phyloP scores from a whole-genome alignment of 2,888 invertebrate genomes.

The Osedax frankpressi region DNA sequence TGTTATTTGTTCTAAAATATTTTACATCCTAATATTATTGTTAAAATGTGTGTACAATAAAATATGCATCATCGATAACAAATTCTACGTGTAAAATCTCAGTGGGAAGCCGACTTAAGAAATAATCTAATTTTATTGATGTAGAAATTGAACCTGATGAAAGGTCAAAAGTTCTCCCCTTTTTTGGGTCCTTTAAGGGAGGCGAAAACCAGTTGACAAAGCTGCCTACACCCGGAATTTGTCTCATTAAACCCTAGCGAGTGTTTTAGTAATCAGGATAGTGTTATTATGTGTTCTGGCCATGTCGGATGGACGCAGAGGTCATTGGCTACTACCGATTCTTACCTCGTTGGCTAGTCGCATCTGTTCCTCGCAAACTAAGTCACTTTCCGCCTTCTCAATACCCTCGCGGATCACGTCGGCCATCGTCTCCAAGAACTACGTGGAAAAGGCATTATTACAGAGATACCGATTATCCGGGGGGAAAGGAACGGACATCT shows the following conservation, averaged over 20 bases:
- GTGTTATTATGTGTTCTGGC: too few relatives aligned
- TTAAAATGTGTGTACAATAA: too few relatives aligned
- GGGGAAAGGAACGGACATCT: not conserved
- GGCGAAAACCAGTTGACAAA: conserved; percentile 95
- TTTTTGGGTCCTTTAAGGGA: conserved; percentile 61
- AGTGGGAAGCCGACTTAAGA: too few relatives aligned
- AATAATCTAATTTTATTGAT: too few relatives aligned
- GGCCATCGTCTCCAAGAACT: conserved; percentile 82
- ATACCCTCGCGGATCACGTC: conserved; percentile 82
- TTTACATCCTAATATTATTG: too few relatives aligned
- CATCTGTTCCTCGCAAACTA: conserved; percentile 77
- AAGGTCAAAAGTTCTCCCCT: conserved; percentile 69
- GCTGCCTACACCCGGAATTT: conserved; percentile 83
- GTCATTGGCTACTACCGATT: conserved; percentile 33
- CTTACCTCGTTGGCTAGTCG: conserved; percentile 70
- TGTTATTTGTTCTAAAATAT: too few relatives aligned
- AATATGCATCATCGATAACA: too few relatives aligned
- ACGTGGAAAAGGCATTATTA: conserved; percentile 30
- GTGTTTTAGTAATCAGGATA: not conserved
- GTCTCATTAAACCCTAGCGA: conserved; percentile 65
- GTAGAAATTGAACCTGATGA: too few relatives aligned
- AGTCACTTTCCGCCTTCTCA: conserved; percentile 77
- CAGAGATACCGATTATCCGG: not conserved
- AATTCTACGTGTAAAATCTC: too few relatives aligned
- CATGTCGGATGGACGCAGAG: not conserved